phyloP scores from a whole-genome alignment of 1,140 invertebrate genomes.

The Pseudobourletiella spinata region DNA sequence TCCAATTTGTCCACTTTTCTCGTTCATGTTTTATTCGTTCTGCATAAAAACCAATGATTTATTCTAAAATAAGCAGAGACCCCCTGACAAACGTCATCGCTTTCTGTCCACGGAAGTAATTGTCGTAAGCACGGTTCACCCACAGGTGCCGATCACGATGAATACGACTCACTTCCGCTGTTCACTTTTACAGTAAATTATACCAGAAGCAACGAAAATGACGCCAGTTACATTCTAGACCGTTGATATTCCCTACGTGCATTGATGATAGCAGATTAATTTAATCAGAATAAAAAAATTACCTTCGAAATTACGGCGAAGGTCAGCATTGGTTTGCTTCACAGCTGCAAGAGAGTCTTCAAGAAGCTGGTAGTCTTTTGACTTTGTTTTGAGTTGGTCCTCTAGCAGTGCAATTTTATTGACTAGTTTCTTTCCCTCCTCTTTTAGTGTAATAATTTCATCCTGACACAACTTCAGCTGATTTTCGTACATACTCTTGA shows the following conservation, averaged over 20 bases:
- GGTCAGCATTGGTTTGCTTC: constrained; percentile 1
- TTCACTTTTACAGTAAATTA: too few species aligned
- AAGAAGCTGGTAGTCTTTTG: background rate
- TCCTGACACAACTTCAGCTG: background rate
- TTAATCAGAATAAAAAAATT: background rate
- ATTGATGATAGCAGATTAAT: background rate
- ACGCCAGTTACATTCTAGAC: too few species aligned
- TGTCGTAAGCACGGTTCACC: too few species aligned
- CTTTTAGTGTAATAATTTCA: constrained; percentile 1
- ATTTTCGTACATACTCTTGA: background rate
- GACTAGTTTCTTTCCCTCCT: constrained; percentile 3
- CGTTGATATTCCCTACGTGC: too few species aligned
- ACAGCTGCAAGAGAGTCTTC: constrained; percentile 1
- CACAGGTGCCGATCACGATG: too few species aligned
- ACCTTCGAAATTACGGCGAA: constrained; percentile 5
- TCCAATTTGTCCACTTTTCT: constrained; percentile 33
- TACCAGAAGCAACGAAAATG: too few species aligned
- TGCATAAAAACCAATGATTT: too few species aligned
- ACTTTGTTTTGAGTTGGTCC: constrained; percentile 7
- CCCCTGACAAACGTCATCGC: too few species aligned
- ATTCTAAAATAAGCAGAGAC: too few species aligned
- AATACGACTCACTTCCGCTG: too few species aligned
- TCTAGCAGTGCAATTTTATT: background rate
- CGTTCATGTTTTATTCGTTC: constrained; percentile 25
- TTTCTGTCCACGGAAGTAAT: too few species aligned